Conservation (phyloP, 2,797 vertebrate species). For the Tauraco hartlaubi region DNA sequence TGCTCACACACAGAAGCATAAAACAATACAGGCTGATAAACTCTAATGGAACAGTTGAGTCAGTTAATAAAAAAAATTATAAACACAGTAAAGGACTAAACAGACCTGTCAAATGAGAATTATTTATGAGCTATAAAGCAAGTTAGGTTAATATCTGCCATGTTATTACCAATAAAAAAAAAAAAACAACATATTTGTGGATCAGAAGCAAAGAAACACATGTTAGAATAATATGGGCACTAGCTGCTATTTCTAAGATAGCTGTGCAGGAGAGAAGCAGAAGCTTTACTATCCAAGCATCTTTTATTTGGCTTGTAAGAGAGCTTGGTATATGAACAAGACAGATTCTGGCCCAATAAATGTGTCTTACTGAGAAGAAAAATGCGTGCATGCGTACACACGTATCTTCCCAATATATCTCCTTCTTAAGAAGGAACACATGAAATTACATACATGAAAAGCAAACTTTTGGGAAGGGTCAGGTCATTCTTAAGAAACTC, state of each 20-base stretch:
- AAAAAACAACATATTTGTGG: neutral
- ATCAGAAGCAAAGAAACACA: neutral
- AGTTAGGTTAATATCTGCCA: neutral
- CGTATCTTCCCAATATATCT: fast-evolving
- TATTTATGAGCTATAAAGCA: neutral
- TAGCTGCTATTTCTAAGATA: neutral
- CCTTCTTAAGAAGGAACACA: neutral
- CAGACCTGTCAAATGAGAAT: neutral
- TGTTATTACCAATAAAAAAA: neutral
- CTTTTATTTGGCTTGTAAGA: neutral
- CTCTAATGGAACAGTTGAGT: neutral
- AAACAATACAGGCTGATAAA: neutral
- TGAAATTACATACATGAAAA: neutral
- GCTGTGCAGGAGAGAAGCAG: neutral
- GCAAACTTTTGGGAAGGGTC: neutral
- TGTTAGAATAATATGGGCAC: neutral
- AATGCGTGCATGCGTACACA: too few relatives aligned
- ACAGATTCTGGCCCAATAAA: neutral
- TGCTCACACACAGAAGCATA: neutral
- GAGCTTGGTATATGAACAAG: neutral
- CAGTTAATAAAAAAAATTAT: neutral
- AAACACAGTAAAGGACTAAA: neutral
- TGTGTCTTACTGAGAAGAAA: neutral
- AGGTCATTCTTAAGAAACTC: neutral
- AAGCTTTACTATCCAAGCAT: neutral